Base-by-base conservation (phyloP, 1,140 invertebrate genomes). In the Leptoteleia sp. region DNA sequence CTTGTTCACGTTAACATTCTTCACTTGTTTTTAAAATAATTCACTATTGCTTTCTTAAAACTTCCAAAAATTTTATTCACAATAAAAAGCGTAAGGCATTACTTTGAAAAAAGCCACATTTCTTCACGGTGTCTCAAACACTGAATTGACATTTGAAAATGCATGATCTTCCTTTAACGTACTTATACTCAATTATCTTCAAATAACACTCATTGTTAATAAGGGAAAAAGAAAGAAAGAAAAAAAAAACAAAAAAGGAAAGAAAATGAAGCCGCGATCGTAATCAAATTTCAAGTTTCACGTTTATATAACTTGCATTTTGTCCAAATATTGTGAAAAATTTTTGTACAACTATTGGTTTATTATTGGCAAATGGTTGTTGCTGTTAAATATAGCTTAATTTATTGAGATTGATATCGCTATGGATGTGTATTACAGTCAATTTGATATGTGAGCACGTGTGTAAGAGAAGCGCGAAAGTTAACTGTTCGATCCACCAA, bases 401-500 rank as follows among this genome's bases (percentile, higher is more conserved):
- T 25, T 25, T 3, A 25, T 29, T 29, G 3, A 7, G 8, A 7
- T 29, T 29, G 4, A 29, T 29, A 29, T 1, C 27, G 7, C 4
- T 29, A 29, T 7, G 27, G 1, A 7, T 7, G 7, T 29, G 4
- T 6, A 5, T n/a, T 54, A 31, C 16, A 65, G 45, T 48, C 33
- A 68, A 42, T 55, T 50, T 31, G 42, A 65, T 67, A 55, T 17
- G 33, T 35, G 16, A 72, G 54, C 62, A 71, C 75, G 61, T 61
- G 59, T 77, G 11, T 50, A 25, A 61, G 67, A 72, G 65, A 42
- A 65, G 77, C 65, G 71, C 59, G 65, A 75, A 76, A 59, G 40
- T 71, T 68, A 47, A 80, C 71, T 80, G 65, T 71, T 72, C 35
- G 48, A 71, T 52, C 43, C 52, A 35, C 38, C 31, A 64, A 64